A percentile compares a stretch with the other conserved stretches of the same genome.
Conservation (phyloP, 2,113 vertebrate genomes). For the Phaethornis superciliosus region DNA sequence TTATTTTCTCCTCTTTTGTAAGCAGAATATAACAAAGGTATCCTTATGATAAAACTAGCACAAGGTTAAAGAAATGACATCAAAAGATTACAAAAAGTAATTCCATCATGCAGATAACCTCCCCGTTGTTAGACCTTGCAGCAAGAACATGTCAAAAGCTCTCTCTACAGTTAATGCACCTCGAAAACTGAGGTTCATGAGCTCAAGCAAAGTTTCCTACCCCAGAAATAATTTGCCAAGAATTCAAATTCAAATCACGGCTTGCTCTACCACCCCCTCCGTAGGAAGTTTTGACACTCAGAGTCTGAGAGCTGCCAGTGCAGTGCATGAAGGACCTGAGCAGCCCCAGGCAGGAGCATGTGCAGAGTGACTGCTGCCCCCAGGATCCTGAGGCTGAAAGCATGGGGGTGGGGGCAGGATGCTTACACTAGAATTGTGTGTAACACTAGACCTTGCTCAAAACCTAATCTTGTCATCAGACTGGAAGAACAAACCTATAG, state of each 20-base stretch:
- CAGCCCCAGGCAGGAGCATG: accelerated
- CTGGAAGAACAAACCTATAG: not conserved
- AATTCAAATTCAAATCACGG: not conserved
- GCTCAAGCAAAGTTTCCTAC: not conserved
- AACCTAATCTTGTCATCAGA: not conserved
- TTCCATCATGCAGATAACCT: not conserved
- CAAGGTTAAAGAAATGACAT: slow-evolving; percentile 37
- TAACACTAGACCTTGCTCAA: not conserved
- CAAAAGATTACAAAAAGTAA: slow-evolving; percentile 5
- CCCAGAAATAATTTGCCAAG: not conserved
- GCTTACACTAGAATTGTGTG: not conserved
- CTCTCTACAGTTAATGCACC: not conserved
- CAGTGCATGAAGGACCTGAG: not conserved
- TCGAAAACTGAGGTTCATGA: not conserved
- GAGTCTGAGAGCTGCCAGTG: not conserved
- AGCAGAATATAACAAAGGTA: slow-evolving; percentile 5
- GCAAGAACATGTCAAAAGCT: not conserved
- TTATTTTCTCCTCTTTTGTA: slow-evolving; percentile 29
- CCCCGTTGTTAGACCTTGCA: not conserved
- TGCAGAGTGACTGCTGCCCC: not conserved
- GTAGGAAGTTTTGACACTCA: not conserved
- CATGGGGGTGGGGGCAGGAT: not conserved
- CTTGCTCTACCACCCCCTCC: not conserved
- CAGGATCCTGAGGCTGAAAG: not conserved
- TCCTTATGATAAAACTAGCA: slow-evolving; percentile 21